These are phyloP conservation scores for Dipus sagitta DNA, from an alignment of 2,797 vertebrate genomes.

Conservation along the genomic window DNA sequence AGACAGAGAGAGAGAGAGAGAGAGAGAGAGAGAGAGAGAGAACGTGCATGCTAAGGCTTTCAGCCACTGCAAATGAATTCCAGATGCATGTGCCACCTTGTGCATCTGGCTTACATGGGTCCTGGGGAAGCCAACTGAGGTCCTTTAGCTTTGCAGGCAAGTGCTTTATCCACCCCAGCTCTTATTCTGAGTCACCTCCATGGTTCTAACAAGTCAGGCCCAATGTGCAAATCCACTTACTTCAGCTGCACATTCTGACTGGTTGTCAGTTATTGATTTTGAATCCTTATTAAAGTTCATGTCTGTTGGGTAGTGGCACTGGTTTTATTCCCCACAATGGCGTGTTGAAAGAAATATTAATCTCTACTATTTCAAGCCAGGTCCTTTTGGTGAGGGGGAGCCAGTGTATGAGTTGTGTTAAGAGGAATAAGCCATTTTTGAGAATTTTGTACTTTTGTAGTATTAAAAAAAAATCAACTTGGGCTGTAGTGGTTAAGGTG, in stretches of 20 bases:
- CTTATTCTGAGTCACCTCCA: conserved; percentile 17
- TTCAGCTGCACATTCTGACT: conserved; percentile 5
- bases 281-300: conserved; percentile 50
- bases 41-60: too few species aligned
- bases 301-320: neutral
- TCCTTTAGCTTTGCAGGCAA: too few species aligned
- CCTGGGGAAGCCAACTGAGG: too few species aligned
- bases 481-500: too few species aligned
- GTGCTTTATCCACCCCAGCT: too few species aligned
- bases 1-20: too few species aligned
- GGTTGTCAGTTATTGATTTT: conserved; percentile 9
- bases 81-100: too few species aligned
- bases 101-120: too few species aligned
- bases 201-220: neutral
- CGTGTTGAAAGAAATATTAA: conserved; percentile 60
- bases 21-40: too few species aligned
- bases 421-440: neutral
- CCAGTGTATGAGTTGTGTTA: neutral
- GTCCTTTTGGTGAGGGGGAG: neutral
- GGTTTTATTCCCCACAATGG: conserved; percentile 46
- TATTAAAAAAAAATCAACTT: neutral
- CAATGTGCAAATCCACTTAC: neutral
- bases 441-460: conserved; percentile 14
- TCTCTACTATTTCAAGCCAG: conserved; percentile 20
- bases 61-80: too few species aligned